Percentiles rank a stretch among this genome's conserved stretches.
Conservation (phyloP, 1,140 invertebrate genomes). For the Pararge aegeria region DNA sequence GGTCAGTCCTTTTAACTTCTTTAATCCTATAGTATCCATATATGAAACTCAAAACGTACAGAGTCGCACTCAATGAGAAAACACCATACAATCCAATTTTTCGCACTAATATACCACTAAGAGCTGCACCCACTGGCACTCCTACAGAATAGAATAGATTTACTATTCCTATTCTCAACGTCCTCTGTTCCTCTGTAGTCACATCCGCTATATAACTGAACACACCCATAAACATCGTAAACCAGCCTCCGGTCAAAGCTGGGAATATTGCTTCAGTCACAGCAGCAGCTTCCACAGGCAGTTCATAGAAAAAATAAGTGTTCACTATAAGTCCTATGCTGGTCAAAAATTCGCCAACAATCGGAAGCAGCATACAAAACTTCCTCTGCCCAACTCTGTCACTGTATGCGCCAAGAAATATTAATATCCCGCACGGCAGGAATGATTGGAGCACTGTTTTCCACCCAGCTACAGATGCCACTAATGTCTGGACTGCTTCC, state of each 20-base stretch:
- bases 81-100: slow-evolving; percentile 90
- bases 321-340: slow-evolving; percentile 88
- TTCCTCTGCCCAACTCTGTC: slow-evolving; percentile 88
- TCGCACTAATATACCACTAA: slow-evolving; percentile 85
- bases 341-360: slow-evolving; percentile 89
- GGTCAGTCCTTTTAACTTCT: slow-evolving; percentile 78
- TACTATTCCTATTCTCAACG: slow-evolving; percentile 90
- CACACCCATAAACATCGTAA: slow-evolving; percentile 93
- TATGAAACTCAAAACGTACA: slow-evolving; percentile 87
- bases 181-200: slow-evolving; percentile 89
- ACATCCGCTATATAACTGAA: slow-evolving; percentile 95
- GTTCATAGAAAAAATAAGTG: slow-evolving; percentile 87
- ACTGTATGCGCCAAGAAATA: slow-evolving; percentile 90
- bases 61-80: slow-evolving; percentile 85
- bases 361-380: slow-evolving; percentile 90
- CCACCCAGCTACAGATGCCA: slow-evolving; percentile 89
- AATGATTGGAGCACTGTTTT: slow-evolving; percentile 88
- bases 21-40: slow-evolving; percentile 85
- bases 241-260: slow-evolving; percentile 90
- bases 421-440: slow-evolving; percentile 86
- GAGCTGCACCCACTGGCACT: slow-evolving; percentile 88
- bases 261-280: slow-evolving; percentile 89
- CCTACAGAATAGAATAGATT: slow-evolving; percentile 91
- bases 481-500: slow-evolving; percentile 86
- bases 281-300: slow-evolving; percentile 89